A percentile compares a stretch with the other conserved stretches of the same genome.
Evolutionary conservation across 2,888 invertebrate genomes (phyloP).

Genomic region (Xylota sylvarum): DNA sequence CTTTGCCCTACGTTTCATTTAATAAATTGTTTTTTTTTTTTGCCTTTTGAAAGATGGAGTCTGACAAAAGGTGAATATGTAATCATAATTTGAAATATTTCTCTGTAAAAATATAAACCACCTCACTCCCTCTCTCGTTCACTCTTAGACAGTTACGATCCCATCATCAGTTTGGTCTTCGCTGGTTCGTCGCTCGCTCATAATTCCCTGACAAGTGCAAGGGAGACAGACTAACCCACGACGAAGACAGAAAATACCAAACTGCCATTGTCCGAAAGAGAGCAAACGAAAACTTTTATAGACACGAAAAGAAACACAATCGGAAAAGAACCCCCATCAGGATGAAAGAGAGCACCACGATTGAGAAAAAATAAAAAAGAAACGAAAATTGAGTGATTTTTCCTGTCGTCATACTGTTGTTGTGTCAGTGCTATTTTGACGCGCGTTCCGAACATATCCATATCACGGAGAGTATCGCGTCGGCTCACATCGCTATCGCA

Average conservation of each 20-base stretch:
- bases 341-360: constrained; percentile 37
- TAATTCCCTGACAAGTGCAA: constrained; percentile 44
- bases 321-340: constrained; percentile 16
- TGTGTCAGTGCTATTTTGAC: constrained; percentile 85
- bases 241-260: constrained; percentile 18
- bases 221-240: neutral
- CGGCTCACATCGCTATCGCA: constrained; percentile 75
- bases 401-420: constrained; percentile 82
- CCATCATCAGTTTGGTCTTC: constrained; percentile 68
- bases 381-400: constrained; percentile 81
- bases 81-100: constrained; percentile 62
- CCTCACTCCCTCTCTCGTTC: constrained; percentile 35
- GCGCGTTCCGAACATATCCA: constrained; percentile 85
- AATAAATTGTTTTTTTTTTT: neutral
- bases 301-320: constrained; percentile 35
- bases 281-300: constrained; percentile 49
- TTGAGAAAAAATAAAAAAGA: constrained; percentile 69
- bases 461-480: constrained; percentile 73
- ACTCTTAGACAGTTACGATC: constrained; percentile 14
- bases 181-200: constrained; percentile 66
- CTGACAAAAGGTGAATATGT: constrained; percentile 42
- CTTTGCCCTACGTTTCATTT: no score
- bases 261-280: constrained; percentile 55
- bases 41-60: constrained; percentile 43
- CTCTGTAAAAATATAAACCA: constrained; percentile 43